These are phyloP conservation scores for Phylloscopus trochilus DNA, from an alignment of 2,113 vertebrate genomes.

Conservation along the genomic window DNA sequence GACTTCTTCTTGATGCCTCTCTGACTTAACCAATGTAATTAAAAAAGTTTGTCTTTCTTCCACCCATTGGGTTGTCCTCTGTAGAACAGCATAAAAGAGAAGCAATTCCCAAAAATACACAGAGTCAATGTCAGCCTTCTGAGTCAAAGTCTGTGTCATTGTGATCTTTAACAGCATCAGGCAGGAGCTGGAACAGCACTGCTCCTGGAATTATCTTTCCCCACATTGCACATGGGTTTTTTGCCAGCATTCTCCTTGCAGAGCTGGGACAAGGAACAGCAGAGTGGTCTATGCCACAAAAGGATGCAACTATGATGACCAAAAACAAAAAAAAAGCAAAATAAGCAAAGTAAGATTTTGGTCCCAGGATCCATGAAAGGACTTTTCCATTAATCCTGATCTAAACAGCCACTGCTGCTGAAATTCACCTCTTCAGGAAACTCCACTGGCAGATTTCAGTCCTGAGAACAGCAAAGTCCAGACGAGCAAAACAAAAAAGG, in stretches of 20 bases:
- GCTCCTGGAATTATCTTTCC: background rate
- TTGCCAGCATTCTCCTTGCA: background rate
- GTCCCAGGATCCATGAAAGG: background rate
- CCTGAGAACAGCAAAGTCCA: background rate
- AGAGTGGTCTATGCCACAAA: accelerated
- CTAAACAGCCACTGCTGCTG: background rate
- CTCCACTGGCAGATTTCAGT: background rate
- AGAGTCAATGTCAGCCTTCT: too few species aligned
- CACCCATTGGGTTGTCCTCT: too few species aligned
- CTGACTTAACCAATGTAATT: too few species aligned
- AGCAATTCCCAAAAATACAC: too few species aligned
- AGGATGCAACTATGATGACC: background rate
- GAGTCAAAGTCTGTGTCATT: too few species aligned
- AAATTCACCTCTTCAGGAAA: background rate
- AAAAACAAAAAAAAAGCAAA: background rate
- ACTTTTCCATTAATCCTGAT: background rate
- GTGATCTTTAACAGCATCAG: background rate
- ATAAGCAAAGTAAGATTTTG: background rate
- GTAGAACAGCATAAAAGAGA: too few species aligned
- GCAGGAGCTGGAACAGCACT: background rate
- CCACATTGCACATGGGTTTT: accelerated
- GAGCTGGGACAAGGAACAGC: background rate
- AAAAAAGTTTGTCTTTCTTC: too few species aligned
- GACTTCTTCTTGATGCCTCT: too few species aligned
- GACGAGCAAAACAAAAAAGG: background rate